These are phyloP conservation scores for Plagodis dolabraria DNA, from an alignment of 2,888 invertebrate genomes.

Conservation along the genomic window DNA sequence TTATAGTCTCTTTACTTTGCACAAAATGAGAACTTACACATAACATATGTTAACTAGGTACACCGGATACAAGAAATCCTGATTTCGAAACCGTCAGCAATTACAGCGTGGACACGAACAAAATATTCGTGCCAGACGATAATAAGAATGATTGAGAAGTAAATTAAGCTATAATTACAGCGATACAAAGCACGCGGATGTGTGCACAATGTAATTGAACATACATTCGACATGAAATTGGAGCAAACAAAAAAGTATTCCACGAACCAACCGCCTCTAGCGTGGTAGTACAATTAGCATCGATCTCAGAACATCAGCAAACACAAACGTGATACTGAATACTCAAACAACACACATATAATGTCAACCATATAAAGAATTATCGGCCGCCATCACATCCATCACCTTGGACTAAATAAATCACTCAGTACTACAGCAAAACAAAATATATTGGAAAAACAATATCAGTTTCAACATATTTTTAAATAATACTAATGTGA, in stretches of 20 bases:
- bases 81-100: conserved; percentile 29
- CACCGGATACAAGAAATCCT: conserved; percentile 20
- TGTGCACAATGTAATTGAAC: conserved; percentile 40
- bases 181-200: conserved; percentile 44
- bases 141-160: conserved; percentile 33
- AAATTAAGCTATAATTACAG: conserved; percentile 38
- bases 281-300: conserved; percentile 40
- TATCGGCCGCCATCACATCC: conserved; percentile 1
- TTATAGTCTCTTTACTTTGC: conserved; percentile 49
- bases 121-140: conserved; percentile 27
- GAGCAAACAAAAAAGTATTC: conserved; percentile 49
- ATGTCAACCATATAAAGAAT: conserved; percentile 24
- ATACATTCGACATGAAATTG: conserved; percentile 40
- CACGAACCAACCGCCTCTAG: conserved; percentile 27
- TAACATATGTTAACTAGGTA: conserved; percentile 16
- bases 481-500: neutral
- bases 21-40: conserved; percentile 1
- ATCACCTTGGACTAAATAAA: conserved; percentile 7
- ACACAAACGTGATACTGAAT: conserved; percentile 31
- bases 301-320: conserved; percentile 36
- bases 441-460: conserved; percentile 15
- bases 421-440: conserved; percentile 8
- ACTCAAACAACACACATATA: conserved; percentile 11
- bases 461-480: conserved; percentile 1
- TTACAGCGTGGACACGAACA: conserved; percentile 20